Percentiles rank a stretch among this genome's conserved stretches.
These are phyloP conservation scores for Macrostomum cliftonense DNA, from an alignment of 2,888 invertebrate genomes.

Conservation along the genomic window DNA sequence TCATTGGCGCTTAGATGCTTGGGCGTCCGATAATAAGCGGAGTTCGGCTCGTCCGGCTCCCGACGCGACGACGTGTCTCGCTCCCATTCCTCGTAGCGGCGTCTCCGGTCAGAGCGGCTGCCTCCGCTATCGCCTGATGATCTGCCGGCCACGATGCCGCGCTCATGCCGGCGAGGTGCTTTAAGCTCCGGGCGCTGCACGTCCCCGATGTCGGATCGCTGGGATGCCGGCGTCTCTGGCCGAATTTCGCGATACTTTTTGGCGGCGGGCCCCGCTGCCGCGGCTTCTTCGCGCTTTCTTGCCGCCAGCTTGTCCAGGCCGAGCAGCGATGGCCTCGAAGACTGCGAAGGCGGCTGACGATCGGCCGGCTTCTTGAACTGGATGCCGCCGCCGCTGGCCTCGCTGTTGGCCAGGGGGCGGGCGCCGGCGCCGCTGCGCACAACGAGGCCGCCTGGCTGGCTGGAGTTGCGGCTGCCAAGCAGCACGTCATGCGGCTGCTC, in stretches of 20 bases:
- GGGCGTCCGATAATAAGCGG: neutral
- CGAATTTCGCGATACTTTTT: slow-evolving; percentile 55
- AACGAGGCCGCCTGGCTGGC: no score
- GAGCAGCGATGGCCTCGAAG: slow-evolving; percentile 22
- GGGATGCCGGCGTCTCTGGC: slow-evolving; percentile 71
- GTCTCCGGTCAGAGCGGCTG: neutral
- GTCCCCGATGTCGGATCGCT: slow-evolving; percentile 48
- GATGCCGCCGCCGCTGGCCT: no score
- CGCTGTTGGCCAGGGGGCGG: no score
- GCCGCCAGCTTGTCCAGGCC: slow-evolving; percentile 38
- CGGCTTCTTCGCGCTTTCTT: slow-evolving; percentile 24
- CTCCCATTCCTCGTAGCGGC: slow-evolving; percentile 8
- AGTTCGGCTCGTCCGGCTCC: neutral
- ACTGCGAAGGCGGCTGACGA: no score
- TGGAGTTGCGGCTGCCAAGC: no score
- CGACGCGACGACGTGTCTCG: slow-evolving; percentile 6
- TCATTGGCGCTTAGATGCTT: neutral
- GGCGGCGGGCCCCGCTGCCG: slow-evolving; percentile 5
- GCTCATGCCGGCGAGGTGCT: slow-evolving; percentile 36
- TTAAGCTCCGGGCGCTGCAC: slow-evolving; percentile 42
- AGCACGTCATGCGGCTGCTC: no score
- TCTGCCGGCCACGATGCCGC: neutral
- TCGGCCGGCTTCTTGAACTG: no score
- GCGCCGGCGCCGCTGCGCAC: no score
- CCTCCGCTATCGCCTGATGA: neutral